Base-by-base conservation (phyloP, 2,113 vertebrate genomes). In the Pogonocichla stellata region DNA sequence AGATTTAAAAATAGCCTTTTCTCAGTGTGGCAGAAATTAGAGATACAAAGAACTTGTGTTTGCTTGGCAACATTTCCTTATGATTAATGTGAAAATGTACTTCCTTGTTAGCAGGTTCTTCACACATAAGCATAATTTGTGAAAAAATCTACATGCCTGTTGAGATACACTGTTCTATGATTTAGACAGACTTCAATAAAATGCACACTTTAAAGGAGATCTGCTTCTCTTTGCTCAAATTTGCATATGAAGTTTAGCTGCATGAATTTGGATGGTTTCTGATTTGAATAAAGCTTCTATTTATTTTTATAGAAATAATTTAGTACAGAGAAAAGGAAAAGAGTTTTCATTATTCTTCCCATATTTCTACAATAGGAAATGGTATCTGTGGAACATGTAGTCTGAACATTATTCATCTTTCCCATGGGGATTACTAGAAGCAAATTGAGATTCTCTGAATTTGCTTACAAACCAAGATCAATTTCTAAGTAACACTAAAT, bases 401-500 rank as follows among this genome's bases (percentile, higher is more conserved):
- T 64, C 66, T 82, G 65, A 85, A 65, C 29, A 62, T 91, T 66
- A 80, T 80, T 95, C 70, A 51, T 82, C 54, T 92, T 85, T 90
- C 73, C 54, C 54, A 13, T 87, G 58, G 54, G 74, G 29, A 47
- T 80, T 85, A 16, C 66, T 84, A 77, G 57, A 82, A 91, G 42
- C 75, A 43, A 77, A 91, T 91, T 92, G 89, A 38, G 40, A 62
- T 85, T 67, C 36, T 72, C 33, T 85, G 66, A 75, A 87, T 92
- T 88, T 94, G 54, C 78, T 95, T 95, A 82, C 74, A 85, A 89
- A 92, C 61, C 40, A 84, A 91, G 89, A 91, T 89, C 61, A 71
- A 90, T 92, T 92, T 94, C 84, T 77, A 90, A 92, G 72, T 73
- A 87, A 87, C 70, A 54, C 10, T 82, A 94, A 95, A 80, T 72